Conservation (phyloP, 2,113 vertebrate genomes). For the Epinephelus cyanopodus region DNA sequence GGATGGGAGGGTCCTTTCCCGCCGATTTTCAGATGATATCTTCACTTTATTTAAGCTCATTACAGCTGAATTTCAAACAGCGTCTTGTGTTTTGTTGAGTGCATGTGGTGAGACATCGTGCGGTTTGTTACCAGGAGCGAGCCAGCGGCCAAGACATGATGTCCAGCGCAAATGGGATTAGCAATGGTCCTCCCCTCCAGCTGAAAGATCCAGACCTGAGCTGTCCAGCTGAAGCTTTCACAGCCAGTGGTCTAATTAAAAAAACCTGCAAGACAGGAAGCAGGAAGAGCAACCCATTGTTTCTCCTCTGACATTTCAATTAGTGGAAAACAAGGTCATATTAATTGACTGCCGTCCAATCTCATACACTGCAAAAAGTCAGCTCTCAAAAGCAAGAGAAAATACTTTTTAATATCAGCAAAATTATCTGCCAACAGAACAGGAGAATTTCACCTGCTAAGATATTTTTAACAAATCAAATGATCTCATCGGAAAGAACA, state of each 20-base stretch:
- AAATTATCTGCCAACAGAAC: too few species aligned
- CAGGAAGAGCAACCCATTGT: neutral
- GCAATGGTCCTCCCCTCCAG: conserved; percentile 19
- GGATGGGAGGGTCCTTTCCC: conserved; percentile 6
- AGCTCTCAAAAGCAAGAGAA: too few species aligned
- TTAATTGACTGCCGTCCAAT: neutral
- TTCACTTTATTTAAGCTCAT: conserved; percentile 26
- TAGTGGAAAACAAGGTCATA: neutral
- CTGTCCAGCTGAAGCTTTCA: neutral
- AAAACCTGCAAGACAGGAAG: neutral
- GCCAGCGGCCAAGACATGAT: conserved; percentile 11
- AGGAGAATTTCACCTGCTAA: too few species aligned
- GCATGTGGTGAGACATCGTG: conserved; percentile 16
- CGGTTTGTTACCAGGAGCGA: conserved; percentile 17
- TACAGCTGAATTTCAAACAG: conserved; percentile 20
- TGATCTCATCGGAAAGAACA: too few species aligned
- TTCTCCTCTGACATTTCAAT: conserved; percentile 12
- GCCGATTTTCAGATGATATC: conserved; percentile 31
- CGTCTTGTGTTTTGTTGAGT: neutral
- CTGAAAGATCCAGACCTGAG: conserved; percentile 13
- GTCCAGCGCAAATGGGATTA: conserved; percentile 43
- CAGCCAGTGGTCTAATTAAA: conserved; percentile 1
- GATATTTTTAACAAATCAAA: too few species aligned
- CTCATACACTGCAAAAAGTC: neutral
- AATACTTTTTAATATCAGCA: too few species aligned